These are phyloP conservation scores for Hiodon tergisus DNA, from an alignment of 2,113 vertebrate genomes.

Conservation along the genomic window DNA sequence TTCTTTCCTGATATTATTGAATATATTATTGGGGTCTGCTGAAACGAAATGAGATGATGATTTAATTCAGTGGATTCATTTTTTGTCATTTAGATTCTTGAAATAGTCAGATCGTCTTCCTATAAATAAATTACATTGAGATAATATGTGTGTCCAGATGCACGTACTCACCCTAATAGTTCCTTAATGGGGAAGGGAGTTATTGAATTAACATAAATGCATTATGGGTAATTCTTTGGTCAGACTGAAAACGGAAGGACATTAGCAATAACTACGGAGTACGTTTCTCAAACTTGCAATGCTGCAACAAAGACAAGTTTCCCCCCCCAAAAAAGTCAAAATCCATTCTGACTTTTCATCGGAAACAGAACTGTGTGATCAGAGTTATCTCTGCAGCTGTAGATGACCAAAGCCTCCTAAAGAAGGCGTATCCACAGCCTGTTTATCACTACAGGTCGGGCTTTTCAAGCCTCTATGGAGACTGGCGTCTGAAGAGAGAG, in stretches of 20 bases:
- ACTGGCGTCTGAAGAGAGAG: too few relatives aligned
- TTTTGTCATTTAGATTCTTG: background rate
- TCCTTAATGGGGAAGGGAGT: conserved; percentile 22
- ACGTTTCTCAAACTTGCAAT: too few relatives aligned
- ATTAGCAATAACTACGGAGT: background rate
- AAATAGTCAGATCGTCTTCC: background rate
- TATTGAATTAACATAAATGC: conserved; percentile 28
- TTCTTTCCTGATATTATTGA: too few relatives aligned
- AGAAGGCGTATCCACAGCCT: too few relatives aligned
- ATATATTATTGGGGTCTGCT: background rate
- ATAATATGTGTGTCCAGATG: conserved; percentile 18
- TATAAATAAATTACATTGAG: conserved; percentile 23
- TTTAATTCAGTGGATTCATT: background rate
- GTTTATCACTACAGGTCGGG: too few relatives aligned
- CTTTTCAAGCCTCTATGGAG: too few relatives aligned
- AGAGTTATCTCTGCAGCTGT: too few relatives aligned
- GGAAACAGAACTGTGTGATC: too few relatives aligned
- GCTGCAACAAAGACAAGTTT: too few relatives aligned
- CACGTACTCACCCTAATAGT: conserved; percentile 15
- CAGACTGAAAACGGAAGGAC: background rate
- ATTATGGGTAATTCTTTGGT: conserved; percentile 4
- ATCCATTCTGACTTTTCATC: too few relatives aligned
- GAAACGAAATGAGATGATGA: background rate
- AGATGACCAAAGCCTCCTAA: too few relatives aligned
- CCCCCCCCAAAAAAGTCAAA: too few relatives aligned